These are phyloP conservation scores for Peromyscus leucopus DNA, from an alignment of 2,113 vertebrate species.

Conservation along the genomic window DNA sequence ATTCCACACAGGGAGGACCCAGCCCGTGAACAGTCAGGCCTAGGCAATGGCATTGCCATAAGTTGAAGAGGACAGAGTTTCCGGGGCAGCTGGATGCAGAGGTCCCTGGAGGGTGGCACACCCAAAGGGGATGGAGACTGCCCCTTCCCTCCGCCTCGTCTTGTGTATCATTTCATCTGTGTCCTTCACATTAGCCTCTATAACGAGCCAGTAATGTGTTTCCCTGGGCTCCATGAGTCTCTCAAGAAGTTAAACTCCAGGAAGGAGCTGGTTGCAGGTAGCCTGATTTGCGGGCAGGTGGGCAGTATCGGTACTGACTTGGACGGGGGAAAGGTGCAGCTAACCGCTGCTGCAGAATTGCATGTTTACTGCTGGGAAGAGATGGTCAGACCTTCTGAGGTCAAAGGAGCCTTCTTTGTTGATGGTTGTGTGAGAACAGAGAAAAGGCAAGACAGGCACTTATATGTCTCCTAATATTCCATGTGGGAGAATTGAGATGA, in stretches of 20 bases:
- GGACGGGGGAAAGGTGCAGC: not conserved
- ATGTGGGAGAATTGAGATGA: not conserved
- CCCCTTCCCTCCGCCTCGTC: not conserved
- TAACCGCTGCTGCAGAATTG: not conserved
- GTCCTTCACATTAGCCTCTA: not conserved
- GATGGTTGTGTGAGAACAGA: not conserved
- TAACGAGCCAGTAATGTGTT: not conserved
- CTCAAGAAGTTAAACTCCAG: not conserved
- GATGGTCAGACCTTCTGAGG: not conserved
- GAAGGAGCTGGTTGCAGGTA: not conserved
- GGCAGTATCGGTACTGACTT: not conserved
- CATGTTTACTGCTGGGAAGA: not conserved
- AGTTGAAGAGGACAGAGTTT: not conserved
- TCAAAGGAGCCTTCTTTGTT: not conserved
- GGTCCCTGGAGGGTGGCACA: not conserved
- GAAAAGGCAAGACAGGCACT: not conserved
- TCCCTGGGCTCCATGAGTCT: not conserved
- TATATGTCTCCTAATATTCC: not conserved
- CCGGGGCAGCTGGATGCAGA: too few relatives aligned
- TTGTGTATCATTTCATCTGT: not conserved
- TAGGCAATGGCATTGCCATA: not conserved
- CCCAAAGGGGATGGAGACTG: not conserved
- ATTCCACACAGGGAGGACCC: not conserved
- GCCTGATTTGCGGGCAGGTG: too few relatives aligned
- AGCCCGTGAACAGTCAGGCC: not conserved